Evolutionary conservation across 2,888 invertebrate species (phyloP), one percentile per base, ranked within the genome.

Genomic region (Gymnosoma rotundatum): DNA sequence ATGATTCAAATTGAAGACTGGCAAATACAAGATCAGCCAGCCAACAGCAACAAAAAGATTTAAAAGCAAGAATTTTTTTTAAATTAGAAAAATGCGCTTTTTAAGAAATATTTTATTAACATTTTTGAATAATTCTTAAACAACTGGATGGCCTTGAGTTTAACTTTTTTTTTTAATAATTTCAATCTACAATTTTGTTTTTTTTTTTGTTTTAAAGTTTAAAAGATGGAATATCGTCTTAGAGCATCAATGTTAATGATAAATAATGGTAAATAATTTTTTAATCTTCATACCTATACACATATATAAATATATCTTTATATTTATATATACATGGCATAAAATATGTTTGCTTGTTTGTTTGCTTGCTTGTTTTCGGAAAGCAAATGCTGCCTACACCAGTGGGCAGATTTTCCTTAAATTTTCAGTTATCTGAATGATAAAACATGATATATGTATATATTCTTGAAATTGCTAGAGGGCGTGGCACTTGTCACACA

Each of bases 81-180:
- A 50, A 48, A 21, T 45, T 69, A 54, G 16, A 58, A 72, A 64
- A 70, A 38, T 70, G 56, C 56, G 20, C n/a, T 61, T 48, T 76
- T 60, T 20, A 25, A 32, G 45, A 60, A 10, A 48, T 1, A 16
- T 14, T 16, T 48, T 48, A 48, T 48, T 6, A 16, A n/a, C 45
- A 42, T 78, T 63, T 52, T 52, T 16, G n/a, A 48, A 42, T 52
- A 52, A 69, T 79, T 79, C 79, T 67, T 50, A 73, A 73, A 18
- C 60, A 67, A 67, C 73, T 50, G 18, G 67, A 45, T 67, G 73
- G 60, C 79, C 79, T 73, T 73, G 63, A 73, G 60, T 73, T 36
- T 67, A 45, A 70, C 61, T 54, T 18, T 20, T 36, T 54, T 60
- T 60, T 42, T 60, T 9, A 38, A 12, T 36, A 60, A 36, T 20